Base-by-base conservation (phyloP, 2,113 vertebrate genomes). In the Tapirus terrestris region DNA sequence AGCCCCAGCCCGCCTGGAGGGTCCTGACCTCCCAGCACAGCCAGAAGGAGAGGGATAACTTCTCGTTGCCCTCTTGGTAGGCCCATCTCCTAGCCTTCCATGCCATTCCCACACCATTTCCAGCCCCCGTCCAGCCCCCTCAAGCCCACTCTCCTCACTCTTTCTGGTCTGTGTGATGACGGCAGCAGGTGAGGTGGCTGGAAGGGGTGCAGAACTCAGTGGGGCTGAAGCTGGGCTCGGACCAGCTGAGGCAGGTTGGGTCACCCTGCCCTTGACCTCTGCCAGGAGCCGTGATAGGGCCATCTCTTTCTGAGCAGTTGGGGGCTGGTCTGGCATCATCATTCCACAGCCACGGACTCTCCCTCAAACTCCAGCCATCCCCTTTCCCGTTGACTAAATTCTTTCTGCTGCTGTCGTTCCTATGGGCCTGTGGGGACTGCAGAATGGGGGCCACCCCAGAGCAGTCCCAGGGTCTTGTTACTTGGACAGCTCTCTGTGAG, bases 231-330 rank as follows among this genome's bases (percentile, higher is more conserved):
- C 51, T 81, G 20, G 61, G 23, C 61, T 25, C 25, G 7, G 21
- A 6, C 25, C 33, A 2, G 1, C 21, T 2, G 81, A 45, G n/a
- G 21, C 18, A 45, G 29, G 48, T 21, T 36, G 48, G 65, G 17
- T 8, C 39, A 16, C 1, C 21, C 56, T 9, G 18, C 17, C 87
- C 25, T 39, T 18, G 36, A 45, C 51, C 39, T 60, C 48, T 45
- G 29, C 31, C 25, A 10, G 53, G 65, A 79, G 51, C 73, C 2
- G 0, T 0, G 13, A 20, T 3, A 3, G 14, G 43, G 10, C 20
- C 17, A 43, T 48, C 60, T 33, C 29, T 31, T 53, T 56, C 87
- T 31, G 45, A 91, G 61, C 25, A 27, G 18, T 1, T 20, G 39
- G 39, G 61, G 81, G 51, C 25, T 25, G 70, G 29, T 33, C 25